A percentile compares a stretch with the other conserved stretches of the same genome.
Evolutionary conservation across 2,888 invertebrate genomes (phyloP).

Genomic region (Hypsopygia costalis): DNA sequence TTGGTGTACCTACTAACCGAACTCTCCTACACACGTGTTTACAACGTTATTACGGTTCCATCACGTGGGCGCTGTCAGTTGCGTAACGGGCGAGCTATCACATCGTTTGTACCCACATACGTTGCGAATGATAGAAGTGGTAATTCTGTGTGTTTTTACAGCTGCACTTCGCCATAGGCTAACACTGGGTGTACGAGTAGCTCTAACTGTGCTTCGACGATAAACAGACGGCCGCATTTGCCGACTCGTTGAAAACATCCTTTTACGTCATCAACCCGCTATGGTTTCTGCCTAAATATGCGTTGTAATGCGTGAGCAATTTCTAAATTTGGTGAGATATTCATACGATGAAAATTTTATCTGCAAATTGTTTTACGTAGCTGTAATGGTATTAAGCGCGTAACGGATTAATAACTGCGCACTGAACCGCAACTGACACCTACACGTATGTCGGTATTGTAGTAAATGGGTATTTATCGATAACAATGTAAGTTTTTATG

Average conservation of each 20-base stretch:
- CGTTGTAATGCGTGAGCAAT: slow-evolving; percentile 29
- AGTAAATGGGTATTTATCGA: slow-evolving; percentile 16
- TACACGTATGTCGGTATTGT: slow-evolving; percentile 9
- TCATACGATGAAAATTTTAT: neutral
- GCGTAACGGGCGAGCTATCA: slow-evolving; percentile 44
- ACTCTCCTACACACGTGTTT: slow-evolving; percentile 14
- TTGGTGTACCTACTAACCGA: slow-evolving; percentile 11
- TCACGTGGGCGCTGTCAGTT: slow-evolving; percentile 38
- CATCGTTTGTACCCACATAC: slow-evolving; percentile 30
- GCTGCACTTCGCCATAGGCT: slow-evolving; percentile 67
- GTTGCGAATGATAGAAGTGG: slow-evolving; percentile 51
- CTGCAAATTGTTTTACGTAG: too few relatives aligned
- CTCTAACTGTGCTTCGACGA: slow-evolving; percentile 70
- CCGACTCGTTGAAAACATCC: slow-evolving; percentile 77
- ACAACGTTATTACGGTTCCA: slow-evolving; percentile 36
- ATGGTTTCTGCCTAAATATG: slow-evolving; percentile 54
- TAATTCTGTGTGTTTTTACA: slow-evolving; percentile 70
- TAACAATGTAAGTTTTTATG: slow-evolving; percentile 25
- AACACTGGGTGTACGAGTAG: slow-evolving; percentile 48
- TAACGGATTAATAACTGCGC: neutral
- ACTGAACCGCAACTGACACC: slow-evolving; percentile 5
- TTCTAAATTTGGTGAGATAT: slow-evolving; percentile 36
- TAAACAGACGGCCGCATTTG: slow-evolving; percentile 73
- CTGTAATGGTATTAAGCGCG: neutral
- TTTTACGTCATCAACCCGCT: slow-evolving; percentile 75